A percentile compares a stretch with the other conserved stretches of the same genome.
Conservation (phyloP, 2,113 vertebrate species). For the Vimba vimba region DNA sequence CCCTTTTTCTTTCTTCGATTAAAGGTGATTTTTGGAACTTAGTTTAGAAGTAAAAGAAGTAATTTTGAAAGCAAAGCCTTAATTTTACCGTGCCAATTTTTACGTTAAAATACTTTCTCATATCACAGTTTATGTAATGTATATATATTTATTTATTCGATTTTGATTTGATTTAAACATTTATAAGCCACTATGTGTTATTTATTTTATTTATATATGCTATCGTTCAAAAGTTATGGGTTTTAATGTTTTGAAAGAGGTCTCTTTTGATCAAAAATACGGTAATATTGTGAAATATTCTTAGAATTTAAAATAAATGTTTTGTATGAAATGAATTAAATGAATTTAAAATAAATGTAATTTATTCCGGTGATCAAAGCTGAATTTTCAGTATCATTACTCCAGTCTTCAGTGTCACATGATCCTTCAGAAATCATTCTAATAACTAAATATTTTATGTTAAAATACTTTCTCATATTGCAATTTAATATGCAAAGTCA, state of each 20-base stretch:
- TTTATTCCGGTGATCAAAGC: not conserved
- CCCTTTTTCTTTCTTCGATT: constrained; percentile 36
- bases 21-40: not conserved
- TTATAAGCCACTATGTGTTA: not conserved
- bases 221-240: not conserved
- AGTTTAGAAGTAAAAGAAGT: not conserved
- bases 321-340: no score
- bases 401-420: not conserved
- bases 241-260: not conserved
- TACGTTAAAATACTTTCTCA: not conserved
- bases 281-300: not conserved
- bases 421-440: not conserved
- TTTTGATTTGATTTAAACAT: not conserved
- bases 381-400: not conserved
- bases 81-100: no score
- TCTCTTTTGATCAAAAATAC: not conserved
- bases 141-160: no score
- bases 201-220: not conserved
- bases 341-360: not conserved
- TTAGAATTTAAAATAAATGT: not conserved
- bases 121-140: not conserved
- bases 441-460: not conserved
- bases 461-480: not conserved
- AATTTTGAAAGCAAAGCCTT: not conserved
- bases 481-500: not conserved